A percentile compares a stretch with the other conserved stretches of the same genome.
phyloP scores from a whole-genome alignment of 2,797 vertebrate species.

The Hippocampus kuda region DNA sequence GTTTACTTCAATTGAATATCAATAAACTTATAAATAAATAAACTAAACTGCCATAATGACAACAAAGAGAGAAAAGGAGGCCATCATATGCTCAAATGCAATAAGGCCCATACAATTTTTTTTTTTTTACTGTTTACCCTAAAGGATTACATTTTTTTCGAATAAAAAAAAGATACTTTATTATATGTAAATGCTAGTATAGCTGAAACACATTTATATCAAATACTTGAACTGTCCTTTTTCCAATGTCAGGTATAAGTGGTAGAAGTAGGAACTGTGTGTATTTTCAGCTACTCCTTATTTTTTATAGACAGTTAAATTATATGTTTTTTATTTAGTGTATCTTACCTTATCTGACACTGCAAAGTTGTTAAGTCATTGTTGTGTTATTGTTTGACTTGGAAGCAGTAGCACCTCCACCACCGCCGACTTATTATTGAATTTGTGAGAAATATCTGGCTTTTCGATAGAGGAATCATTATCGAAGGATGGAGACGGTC shows the following conservation, averaged over 20 bases:
- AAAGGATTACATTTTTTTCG: neutral
- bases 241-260: neutral
- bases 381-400: neutral
- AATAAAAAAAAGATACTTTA: neutral
- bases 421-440: neutral
- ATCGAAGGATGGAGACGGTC: neutral
- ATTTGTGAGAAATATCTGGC: neutral
- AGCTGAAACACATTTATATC: neutral
- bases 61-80: neutral
- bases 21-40: neutral
- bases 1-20: neutral
- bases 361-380: neutral
- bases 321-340: neutral
- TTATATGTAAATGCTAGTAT: neutral
- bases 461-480: conserved; percentile 2
- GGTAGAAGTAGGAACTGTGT: neutral
- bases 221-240: neutral
- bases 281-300: no score
- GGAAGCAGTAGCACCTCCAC: neutral
- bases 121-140: neutral
- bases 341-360: neutral
- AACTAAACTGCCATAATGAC: neutral
- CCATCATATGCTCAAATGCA: neutral
- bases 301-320: no score
- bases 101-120: neutral